These are phyloP conservation scores for Myotis brandtii DNA, from an alignment of 2,113 vertebrate species.

Conservation along the genomic window DNA sequence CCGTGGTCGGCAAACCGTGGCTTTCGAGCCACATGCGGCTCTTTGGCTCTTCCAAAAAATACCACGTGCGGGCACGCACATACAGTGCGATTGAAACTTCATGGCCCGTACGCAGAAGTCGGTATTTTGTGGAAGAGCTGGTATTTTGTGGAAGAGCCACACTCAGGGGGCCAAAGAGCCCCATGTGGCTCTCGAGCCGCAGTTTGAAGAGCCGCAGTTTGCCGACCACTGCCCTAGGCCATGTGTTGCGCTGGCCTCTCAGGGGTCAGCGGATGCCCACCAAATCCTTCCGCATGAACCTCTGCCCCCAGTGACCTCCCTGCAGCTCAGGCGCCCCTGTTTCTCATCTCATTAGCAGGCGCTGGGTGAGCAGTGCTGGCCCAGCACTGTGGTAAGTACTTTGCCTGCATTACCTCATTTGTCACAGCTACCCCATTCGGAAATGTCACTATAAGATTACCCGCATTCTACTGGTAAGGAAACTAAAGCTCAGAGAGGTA, in stretches of 20 bases:
- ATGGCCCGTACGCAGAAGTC: too few relatives aligned
- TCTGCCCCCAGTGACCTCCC: not conserved
- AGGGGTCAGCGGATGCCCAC: not conserved
- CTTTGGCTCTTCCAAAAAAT: too few relatives aligned
- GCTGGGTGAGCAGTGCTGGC: rapidly evolving
- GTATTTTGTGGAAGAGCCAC: too few relatives aligned
- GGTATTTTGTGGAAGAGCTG: too few relatives aligned
- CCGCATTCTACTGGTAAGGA: not conserved
- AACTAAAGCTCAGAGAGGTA: not conserved
- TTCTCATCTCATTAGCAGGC: too few relatives aligned
- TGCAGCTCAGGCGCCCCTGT: not conserved
- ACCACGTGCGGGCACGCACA: too few relatives aligned
- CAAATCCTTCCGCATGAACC: rapidly evolving
- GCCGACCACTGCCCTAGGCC: not conserved
- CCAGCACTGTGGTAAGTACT: not conserved
- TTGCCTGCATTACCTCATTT: not conserved
- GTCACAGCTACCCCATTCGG: not conserved
- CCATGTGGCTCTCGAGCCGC: too few relatives aligned
- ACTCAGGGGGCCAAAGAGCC: too few relatives aligned
- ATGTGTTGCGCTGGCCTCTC: rapidly evolving
- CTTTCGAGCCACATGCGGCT: too few relatives aligned
- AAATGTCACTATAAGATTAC: not conserved
- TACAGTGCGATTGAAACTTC: too few relatives aligned
- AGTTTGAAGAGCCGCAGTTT: too few relatives aligned
- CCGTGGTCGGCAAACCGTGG: too few relatives aligned